These are phyloP conservation scores for Cygnus atratus DNA, from an alignment of 2,113 vertebrate species.

Conservation along the genomic window DNA sequence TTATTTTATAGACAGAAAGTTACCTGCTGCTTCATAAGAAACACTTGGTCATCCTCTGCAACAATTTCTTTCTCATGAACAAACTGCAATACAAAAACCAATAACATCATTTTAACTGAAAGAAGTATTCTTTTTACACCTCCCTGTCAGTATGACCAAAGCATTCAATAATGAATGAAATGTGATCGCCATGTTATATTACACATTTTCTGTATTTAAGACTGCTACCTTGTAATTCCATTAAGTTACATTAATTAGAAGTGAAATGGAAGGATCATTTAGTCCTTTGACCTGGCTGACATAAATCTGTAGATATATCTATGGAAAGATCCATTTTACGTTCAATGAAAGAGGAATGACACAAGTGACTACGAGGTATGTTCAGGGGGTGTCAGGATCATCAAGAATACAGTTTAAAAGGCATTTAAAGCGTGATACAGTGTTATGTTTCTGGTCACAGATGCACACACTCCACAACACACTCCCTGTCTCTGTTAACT, in stretches of 20 bases:
- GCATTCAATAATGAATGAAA: neutral
- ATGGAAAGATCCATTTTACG: neutral
- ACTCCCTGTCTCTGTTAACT: neutral
- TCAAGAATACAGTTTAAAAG: neutral
- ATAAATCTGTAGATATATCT: neutral
- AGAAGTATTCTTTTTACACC: neutral
- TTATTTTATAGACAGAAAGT: neutral
- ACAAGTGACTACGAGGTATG: neutral
- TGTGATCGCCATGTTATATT: neutral
- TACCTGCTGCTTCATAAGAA: conserved; percentile 98
- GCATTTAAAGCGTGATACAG: neutral
- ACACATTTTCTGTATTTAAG: neutral
- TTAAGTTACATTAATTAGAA: neutral
- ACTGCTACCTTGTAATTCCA: neutral
- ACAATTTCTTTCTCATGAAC: conserved; percentile 98
- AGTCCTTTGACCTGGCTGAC: neutral
- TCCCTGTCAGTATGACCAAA: neutral
- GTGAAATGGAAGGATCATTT: neutral
- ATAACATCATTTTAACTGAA: neutral
- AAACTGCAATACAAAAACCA: conserved; percentile 82
- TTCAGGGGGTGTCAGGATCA: neutral
- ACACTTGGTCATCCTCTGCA: conserved; percentile 98
- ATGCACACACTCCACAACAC: neutral
- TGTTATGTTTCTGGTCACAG: neutral
- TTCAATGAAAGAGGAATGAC: neutral